Evolutionary conservation across 2,888 invertebrate genomes (phyloP).

Genomic region (Sturmia bella): DNA sequence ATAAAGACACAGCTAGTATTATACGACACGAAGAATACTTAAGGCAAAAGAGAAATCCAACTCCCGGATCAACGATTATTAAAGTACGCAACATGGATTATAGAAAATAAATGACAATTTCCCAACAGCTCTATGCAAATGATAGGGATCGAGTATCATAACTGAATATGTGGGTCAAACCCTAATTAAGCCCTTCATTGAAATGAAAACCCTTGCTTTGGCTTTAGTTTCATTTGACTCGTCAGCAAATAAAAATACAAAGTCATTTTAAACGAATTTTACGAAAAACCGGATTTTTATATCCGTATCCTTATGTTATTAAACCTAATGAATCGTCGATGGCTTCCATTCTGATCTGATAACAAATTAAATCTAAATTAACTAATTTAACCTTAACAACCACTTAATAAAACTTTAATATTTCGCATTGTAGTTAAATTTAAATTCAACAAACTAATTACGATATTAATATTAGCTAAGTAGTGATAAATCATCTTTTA

Average conservation of each 20-base stretch:
- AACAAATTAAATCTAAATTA: conserved; percentile 35
- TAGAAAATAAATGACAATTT: conserved; percentile 72
- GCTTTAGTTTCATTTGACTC: conserved; percentile 82
- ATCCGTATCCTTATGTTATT: conserved; percentile 44
- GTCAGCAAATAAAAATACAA: conserved; percentile 81
- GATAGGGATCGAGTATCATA: background rate
- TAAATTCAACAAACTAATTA: conserved; percentile 46
- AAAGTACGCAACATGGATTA: conserved; percentile 82
- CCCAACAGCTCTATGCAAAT: background rate
- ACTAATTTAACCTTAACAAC: conserved; percentile 38
- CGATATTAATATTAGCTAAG: conserved; percentile 59
- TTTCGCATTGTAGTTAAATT: conserved; percentile 61
- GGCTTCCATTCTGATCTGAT: conserved; percentile 64
- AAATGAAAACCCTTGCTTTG: conserved; percentile 64
- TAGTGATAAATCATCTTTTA: conserved; percentile 50
- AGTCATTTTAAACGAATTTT: conserved; percentile 73
- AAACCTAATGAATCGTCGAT: conserved; percentile 38
- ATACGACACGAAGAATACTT: conserved; percentile 87
- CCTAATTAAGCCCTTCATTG: background rate
- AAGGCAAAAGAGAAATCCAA: conserved; percentile 76
- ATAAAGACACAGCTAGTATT: conserved; percentile 81
- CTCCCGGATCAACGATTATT: conserved; percentile 84
- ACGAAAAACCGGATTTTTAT: conserved; percentile 46
- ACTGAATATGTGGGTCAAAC: background rate
- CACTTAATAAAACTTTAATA: conserved; percentile 32